Percentiles rank a stretch among this genome's conserved stretches.
Conservation (phyloP, 2,888 invertebrate genomes). For the Drosophila merina region DNA sequence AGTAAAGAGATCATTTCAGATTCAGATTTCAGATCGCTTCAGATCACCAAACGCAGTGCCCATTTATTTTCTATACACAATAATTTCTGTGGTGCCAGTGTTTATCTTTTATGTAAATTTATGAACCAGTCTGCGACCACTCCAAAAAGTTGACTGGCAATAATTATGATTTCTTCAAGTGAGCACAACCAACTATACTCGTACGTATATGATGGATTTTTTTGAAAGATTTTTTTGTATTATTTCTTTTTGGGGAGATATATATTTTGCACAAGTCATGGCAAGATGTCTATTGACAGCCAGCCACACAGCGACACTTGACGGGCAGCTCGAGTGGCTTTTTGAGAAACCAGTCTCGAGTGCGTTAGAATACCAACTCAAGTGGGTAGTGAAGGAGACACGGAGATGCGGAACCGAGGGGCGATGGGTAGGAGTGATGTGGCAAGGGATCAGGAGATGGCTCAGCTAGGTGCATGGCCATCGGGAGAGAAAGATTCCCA, state of each 20-base stretch:
- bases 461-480: slow-evolving; percentile 36
- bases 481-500: slow-evolving; percentile 34
- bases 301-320: slow-evolving; percentile 65
- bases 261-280: slow-evolving; percentile 70
- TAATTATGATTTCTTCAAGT: slow-evolving; percentile 75
- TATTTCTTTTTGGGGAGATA: slow-evolving; percentile 30
- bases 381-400: slow-evolving; percentile 60
- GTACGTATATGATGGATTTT: slow-evolving; percentile 18
- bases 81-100: slow-evolving; percentile 39
- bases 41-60: slow-evolving; percentile 27
- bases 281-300: slow-evolving; percentile 65
- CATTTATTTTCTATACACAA: slow-evolving; percentile 14
- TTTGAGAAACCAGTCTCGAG: slow-evolving; percentile 76
- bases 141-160: slow-evolving; percentile 71
- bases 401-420: background rate
- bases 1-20: slow-evolving; percentile 33
- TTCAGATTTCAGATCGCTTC: slow-evolving; percentile 32
- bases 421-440: slow-evolving; percentile 2
- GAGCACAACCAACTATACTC: slow-evolving; percentile 11
- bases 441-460: slow-evolving; percentile 20
- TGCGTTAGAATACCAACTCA: slow-evolving; percentile 69
- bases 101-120: slow-evolving; percentile 70
- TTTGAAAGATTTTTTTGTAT: slow-evolving; percentile 2
- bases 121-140: slow-evolving; percentile 48
- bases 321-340: slow-evolving; percentile 75